These are phyloP conservation scores for Mythimna pallens DNA, from an alignment of 2,888 invertebrate species.

Conservation along the genomic window DNA sequence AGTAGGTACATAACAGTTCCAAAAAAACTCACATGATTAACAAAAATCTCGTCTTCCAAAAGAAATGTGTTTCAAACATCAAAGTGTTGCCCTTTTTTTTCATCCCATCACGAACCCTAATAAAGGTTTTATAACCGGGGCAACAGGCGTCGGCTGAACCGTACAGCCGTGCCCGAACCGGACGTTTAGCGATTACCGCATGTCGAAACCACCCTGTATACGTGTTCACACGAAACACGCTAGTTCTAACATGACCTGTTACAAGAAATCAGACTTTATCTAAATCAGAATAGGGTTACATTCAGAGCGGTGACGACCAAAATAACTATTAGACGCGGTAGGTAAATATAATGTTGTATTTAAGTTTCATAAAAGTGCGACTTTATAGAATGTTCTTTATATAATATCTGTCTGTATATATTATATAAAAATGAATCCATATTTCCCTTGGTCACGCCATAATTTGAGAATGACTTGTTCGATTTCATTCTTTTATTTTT, in stretches of 20 bases:
- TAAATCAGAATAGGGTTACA: neutral
- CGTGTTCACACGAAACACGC: slow-evolving; percentile 68
- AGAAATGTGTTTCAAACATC: slow-evolving; percentile 62
- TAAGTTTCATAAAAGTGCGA: slow-evolving; percentile 37
- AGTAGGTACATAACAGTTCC: neutral
- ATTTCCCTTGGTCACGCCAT: no score
- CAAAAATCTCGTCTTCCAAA: slow-evolving; percentile 46
- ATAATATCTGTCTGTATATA: no score
- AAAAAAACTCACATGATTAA: slow-evolving; percentile 27
- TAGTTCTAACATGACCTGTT: slow-evolving; percentile 39
- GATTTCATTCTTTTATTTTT: no score
- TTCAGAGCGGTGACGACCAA: slow-evolving; percentile 4
- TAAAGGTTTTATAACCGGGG: slow-evolving; percentile 73
- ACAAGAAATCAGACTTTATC: slow-evolving; percentile 37
- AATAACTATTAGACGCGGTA: slow-evolving; percentile 38
- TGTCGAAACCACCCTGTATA: slow-evolving; percentile 70
- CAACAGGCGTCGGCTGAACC: slow-evolving; percentile 70
- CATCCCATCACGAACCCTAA: slow-evolving; percentile 68
- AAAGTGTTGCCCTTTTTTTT: slow-evolving; percentile 67
- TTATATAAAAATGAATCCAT: no score
- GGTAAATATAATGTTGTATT: slow-evolving; percentile 40
- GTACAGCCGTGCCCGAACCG: slow-evolving; percentile 50
- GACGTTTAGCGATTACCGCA: slow-evolving; percentile 71
- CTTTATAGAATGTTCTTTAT: neutral
- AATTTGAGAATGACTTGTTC: no score